phyloP scores from a whole-genome alignment of 1,140 invertebrate genomes.

The Spodoptera frugiperda region DNA sequence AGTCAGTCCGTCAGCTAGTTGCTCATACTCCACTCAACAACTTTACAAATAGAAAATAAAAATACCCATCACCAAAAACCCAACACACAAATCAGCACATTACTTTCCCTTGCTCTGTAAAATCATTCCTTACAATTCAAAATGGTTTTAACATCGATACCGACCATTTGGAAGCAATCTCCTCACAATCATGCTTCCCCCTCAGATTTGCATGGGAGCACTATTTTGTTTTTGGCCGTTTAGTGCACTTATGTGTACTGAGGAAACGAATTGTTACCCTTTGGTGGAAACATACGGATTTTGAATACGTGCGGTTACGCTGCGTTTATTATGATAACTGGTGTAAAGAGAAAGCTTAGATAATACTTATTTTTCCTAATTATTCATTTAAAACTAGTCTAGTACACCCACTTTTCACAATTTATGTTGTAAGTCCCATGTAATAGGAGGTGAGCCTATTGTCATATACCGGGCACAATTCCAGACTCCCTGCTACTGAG shows the following conservation, averaged over 20 bases:
- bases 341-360: not conserved
- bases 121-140: conserved; percentile 26
- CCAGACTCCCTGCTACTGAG: too few relatives aligned
- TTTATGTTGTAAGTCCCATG: too few relatives aligned
- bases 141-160: conserved; percentile 15
- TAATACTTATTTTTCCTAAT: not conserved
- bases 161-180: conserved; percentile 4
- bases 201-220: conserved; percentile 69
- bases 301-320: not conserved
- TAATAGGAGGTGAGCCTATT: too few relatives aligned
- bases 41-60: not conserved
- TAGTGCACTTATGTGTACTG: conserved; percentile 64
- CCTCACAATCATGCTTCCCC: conserved; percentile 26
- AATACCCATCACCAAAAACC: not conserved
- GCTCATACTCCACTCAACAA: too few relatives aligned
- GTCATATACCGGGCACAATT: too few relatives aligned
- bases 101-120: not conserved
- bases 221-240: conserved; percentile 68
- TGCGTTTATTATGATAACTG: not conserved
- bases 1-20: too few relatives aligned
- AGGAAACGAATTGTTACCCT: conserved; percentile 52
- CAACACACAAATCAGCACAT: not conserved
- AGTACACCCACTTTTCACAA: too few relatives aligned
- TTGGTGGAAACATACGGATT: conserved; percentile 52
- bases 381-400: too few relatives aligned